Evolutionary conservation across 2,797 vertebrate species (phyloP).

Genomic region (Phataginus tetradactyla): DNA sequence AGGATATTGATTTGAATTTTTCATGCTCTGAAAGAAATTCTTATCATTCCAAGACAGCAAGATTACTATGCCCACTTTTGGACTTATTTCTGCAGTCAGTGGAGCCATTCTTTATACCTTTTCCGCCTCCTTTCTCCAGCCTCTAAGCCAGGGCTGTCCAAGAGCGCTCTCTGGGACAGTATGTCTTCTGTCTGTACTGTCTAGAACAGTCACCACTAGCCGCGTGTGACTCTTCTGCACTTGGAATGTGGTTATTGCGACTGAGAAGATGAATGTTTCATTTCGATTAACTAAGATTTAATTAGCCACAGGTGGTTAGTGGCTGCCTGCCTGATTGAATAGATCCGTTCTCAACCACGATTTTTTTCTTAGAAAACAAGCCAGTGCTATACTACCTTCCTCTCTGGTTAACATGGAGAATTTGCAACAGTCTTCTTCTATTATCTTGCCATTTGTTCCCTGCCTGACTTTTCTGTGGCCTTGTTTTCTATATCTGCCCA

Average conservation of each 20-base stretch:
- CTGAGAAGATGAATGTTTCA: neutral
- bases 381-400: neutral
- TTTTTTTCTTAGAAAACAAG: neutral
- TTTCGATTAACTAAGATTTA: neutral
- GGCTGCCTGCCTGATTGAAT: neutral
- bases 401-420: neutral
- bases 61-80: neutral
- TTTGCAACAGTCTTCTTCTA: neutral
- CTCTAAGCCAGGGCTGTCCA: neutral
- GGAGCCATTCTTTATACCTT: neutral
- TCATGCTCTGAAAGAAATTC: neutral
- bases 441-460: neutral
- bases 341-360: neutral
- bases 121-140: neutral
- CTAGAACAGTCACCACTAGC: neutral
- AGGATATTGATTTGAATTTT: neutral
- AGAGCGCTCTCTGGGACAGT: rapidly evolving
- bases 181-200: rapidly evolving
- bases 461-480: neutral
- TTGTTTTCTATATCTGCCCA: neutral
- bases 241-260: neutral
- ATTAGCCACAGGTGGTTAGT: neutral
- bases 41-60: neutral
- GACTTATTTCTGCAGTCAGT: neutral
- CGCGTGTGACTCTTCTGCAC: neutral